These are phyloP conservation scores for Mus spretus DNA, from an alignment of 2,797 vertebrate species.

Conservation along the genomic window DNA sequence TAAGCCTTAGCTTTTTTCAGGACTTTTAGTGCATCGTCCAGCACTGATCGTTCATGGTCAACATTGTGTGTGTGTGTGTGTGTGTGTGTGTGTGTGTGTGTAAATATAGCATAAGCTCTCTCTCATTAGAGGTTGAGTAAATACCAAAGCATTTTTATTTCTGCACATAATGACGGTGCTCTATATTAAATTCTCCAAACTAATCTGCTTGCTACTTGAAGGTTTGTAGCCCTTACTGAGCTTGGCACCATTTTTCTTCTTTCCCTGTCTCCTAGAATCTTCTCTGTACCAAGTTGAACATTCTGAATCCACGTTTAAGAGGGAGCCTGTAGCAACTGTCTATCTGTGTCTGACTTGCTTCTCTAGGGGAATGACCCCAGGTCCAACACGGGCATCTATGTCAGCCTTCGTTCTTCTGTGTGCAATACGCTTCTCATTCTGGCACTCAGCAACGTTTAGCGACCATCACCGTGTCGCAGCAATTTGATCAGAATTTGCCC, in stretches of 20 bases:
- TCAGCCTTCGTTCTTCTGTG: not conserved
- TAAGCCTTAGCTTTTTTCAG: not conserved
- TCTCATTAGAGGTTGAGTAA: not conserved
- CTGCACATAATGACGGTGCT: not conserved
- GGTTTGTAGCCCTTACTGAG: not conserved
- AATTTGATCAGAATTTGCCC: not conserved
- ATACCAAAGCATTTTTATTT: not conserved
- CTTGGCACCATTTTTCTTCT: too few species aligned
- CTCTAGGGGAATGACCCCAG: too few species aligned
- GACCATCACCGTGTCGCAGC: not conserved
- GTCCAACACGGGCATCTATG: not conserved
- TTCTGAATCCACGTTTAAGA: not conserved
- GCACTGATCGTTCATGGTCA: not conserved
- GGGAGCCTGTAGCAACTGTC: not conserved
- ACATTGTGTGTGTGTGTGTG: too few species aligned
- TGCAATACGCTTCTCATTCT: too few species aligned
- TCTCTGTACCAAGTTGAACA: not conserved
- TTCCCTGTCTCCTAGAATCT: not conserved
- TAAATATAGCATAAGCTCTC: not conserved
- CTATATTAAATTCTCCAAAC: not conserved
- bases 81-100: too few species aligned
- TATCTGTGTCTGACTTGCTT: not conserved
- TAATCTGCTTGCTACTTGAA: not conserved
- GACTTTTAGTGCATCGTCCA: not conserved
- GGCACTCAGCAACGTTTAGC: not conserved